Conservation (phyloP, 2,888 invertebrate species). For the Andrena trimmerana region DNA sequence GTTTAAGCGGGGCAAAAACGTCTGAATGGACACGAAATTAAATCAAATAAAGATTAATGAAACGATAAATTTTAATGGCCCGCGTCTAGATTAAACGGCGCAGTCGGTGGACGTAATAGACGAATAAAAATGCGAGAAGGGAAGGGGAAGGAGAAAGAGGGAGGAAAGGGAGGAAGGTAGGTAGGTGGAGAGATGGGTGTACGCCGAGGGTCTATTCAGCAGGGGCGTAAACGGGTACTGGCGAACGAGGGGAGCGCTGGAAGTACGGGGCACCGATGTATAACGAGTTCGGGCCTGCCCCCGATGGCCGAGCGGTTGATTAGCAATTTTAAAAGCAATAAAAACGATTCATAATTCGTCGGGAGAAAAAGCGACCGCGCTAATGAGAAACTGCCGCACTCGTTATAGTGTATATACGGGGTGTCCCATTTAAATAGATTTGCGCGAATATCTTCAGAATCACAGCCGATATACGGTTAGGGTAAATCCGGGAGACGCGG, state of each 20-base stretch:
- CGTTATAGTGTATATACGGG: conserved; percentile 61
- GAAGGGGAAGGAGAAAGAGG: neutral
- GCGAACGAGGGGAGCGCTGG: conserved; percentile 36
- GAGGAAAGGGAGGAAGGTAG: no score
- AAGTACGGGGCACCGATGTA: conserved; percentile 45
- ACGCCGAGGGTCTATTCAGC: conserved; percentile 11
- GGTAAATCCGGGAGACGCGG: no score
- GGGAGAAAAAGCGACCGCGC: conserved; percentile 77
- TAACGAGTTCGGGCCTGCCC: conserved; percentile 68
- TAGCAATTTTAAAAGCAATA: conserved; percentile 81
- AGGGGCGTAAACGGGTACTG: conserved; percentile 42
- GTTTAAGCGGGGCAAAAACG: conserved; percentile 17
- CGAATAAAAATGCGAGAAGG: conserved; percentile 1
- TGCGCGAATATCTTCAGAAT: no score
- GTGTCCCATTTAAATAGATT: neutral
- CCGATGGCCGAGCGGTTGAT: conserved; percentile 74
- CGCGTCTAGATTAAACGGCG: conserved; percentile 48
- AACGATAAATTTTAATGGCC: conserved; percentile 57
- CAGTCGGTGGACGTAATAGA: conserved; percentile 33
- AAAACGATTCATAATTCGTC: conserved; percentile 80
- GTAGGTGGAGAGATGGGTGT: neutral
- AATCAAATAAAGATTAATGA: conserved; percentile 67
- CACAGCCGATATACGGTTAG: no score
- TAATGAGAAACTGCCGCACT: conserved; percentile 79
- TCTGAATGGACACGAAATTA: conserved; percentile 49